Evolutionary conservation across 2,113 vertebrate genomes (phyloP).

Genomic region (Rhagologus leucostigma): DNA sequence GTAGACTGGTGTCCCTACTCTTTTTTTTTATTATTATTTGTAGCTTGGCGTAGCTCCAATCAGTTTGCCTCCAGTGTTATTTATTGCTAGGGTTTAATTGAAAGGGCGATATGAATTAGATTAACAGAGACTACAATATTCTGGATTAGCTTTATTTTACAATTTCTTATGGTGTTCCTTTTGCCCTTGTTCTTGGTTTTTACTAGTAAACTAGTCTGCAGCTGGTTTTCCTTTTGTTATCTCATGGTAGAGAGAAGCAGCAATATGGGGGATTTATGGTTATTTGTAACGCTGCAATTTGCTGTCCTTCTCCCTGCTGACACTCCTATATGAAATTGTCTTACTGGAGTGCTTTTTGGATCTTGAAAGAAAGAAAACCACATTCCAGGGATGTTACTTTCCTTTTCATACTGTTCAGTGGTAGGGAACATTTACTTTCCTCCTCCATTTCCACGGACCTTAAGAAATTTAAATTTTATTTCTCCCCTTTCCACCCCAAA

Average conservation of each 20-base stretch:
- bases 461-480: not conserved
- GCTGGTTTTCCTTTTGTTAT: not conserved
- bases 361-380: not conserved
- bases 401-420: not conserved
- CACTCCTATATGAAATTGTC: not conserved
- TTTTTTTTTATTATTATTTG: not conserved
- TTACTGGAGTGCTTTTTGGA: not conserved
- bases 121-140: not conserved
- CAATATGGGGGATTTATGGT: not conserved
- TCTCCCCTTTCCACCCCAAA: rapidly evolving
- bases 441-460: not conserved
- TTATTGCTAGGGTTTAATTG: not conserved
- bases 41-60: not conserved
- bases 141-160: not conserved
- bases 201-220: not conserved
- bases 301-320: not conserved
- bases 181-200: not conserved
- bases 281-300: not conserved
- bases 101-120: not conserved
- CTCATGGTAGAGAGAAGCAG: not conserved
- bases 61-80: not conserved
- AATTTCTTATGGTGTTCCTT: not conserved
- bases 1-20: not conserved
- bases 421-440: not conserved
- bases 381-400: not conserved